These are phyloP conservation scores for Cepaea hortensis DNA, from an alignment of 2,888 invertebrate genomes.

Conservation along the genomic window DNA sequence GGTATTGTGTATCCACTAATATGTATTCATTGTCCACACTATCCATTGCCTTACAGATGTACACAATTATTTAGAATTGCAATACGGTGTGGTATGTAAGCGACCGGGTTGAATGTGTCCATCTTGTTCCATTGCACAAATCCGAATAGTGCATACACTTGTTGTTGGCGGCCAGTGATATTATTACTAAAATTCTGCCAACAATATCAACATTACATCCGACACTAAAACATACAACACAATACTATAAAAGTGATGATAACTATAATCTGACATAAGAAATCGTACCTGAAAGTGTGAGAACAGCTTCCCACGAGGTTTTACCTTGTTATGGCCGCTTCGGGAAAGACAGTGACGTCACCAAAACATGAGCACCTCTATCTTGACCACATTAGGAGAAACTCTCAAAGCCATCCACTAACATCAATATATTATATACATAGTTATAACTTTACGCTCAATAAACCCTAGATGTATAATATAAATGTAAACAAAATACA, in stretches of 20 bases:
- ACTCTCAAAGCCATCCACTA: not conserved
- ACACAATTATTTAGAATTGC: no score
- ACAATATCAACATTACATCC: not conserved
- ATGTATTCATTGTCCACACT: no score
- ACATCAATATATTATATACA: not conserved
- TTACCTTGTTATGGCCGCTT: conserved; percentile 64
- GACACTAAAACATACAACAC: not conserved
- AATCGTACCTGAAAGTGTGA: conserved; percentile 24
- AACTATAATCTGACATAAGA: not conserved
- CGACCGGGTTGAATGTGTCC: no score
- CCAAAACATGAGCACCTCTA: conserved; percentile 47
- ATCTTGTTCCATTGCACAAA: no score
- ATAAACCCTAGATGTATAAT: no score
- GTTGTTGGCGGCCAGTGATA: not conserved
- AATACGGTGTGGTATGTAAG: no score
- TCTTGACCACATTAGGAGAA: not conserved
- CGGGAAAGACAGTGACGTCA: conserved; percentile 65
- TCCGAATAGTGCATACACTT: no score
- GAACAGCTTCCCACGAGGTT: conserved; percentile 66
- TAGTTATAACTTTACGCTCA: not conserved
- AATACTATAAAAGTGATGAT: not conserved
- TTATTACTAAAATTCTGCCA: not conserved
- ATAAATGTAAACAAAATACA: no score
- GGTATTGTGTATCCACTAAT: no score
- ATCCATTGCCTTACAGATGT: no score